Evolutionary conservation across 2,888 invertebrate genomes (phyloP).

Genomic region (Catotricha subobsoleta): DNA sequence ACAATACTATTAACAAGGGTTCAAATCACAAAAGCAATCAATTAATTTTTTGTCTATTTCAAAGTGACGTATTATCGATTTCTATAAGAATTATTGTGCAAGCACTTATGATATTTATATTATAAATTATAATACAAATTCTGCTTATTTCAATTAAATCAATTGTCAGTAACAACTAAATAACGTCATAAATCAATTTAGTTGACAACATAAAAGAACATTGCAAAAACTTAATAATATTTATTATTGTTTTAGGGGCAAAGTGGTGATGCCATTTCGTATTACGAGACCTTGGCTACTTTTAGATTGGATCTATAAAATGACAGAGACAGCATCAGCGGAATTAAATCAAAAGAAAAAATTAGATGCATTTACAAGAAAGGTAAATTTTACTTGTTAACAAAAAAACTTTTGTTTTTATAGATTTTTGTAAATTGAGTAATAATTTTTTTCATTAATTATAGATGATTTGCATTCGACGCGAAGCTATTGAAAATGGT

Average conservation of each 20-base stretch:
- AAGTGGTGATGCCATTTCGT: slow-evolving; percentile 33
- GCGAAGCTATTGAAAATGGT: slow-evolving; percentile 17
- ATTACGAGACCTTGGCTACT: slow-evolving; percentile 38
- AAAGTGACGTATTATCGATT: too few relatives aligned
- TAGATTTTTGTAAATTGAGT: background rate
- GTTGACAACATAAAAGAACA: background rate
- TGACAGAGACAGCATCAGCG: slow-evolving; percentile 32
- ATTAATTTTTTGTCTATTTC: too few relatives aligned
- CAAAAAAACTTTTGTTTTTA: background rate
- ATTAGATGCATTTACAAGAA: slow-evolving; percentile 30
- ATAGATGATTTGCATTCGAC: slow-evolving; percentile 23
- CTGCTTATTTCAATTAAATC: too few relatives aligned
- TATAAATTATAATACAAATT: too few relatives aligned
- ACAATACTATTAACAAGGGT: too few relatives aligned
- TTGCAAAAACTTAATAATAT: too few relatives aligned
- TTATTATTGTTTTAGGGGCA: slow-evolving; percentile 28
- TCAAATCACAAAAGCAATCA: too few relatives aligned
- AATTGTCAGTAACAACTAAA: too few relatives aligned
- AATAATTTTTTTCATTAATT: background rate
- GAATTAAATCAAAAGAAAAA: slow-evolving; percentile 34
- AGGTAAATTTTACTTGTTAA: slow-evolving; percentile 16
- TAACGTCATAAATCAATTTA: background rate
- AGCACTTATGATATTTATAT: too few relatives aligned
- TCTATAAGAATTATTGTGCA: too few relatives aligned
- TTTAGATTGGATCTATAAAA: slow-evolving; percentile 34